Evolutionary conservation across 2,113 vertebrate species (phyloP), one percentile per base, ranked within the genome.

Genomic region (Myiagra hebetior): DNA sequence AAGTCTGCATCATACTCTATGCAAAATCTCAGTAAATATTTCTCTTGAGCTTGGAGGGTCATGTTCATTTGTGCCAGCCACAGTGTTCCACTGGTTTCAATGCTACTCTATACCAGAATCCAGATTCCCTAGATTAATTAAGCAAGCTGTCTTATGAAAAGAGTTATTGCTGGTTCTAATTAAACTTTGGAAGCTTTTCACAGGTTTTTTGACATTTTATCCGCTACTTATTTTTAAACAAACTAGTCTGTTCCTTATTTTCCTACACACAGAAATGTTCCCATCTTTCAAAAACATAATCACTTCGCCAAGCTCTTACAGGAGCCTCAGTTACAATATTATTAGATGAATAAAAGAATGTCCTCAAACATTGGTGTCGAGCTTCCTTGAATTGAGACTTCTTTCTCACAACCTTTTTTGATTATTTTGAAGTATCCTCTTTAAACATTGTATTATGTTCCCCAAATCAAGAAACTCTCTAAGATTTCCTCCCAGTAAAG

Each of bases 181-280:
- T 93, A 89, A 94, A 65, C 26, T 73, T 75, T 89, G 84, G 84
- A 94, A 91, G 41, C 5, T 79, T 95, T 85, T 95, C 74, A 77
- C 42, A 80, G 53, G 24, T 28, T 80, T 90, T 95, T 72, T 91
- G 74, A 82, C 83, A 84, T 57, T 91, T 93, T 79, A 87, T 85
- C 35, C 27, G 0, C 50, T 57, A 42, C 39, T 91, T 91, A 73
- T 60, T 93, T 95, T 85, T 73, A 93, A 91, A 57, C 37, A 94
- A 89, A 69, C 6, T 79, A 50, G 7, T 89, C 80, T 92, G 60
- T 93, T 94, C 31, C 27, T 69, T 73, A 64, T 81, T 92, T 74
- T 80, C 68, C 49, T 93, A 74, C 33, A 52, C 39, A 56, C 7
- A 64, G 52, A 77, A 95, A 84, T 64, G 28, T 94, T 94, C 65